phyloP scores from a whole-genome alignment of 2,888 invertebrate species.

The Tenthredo scrophulariae region DNA sequence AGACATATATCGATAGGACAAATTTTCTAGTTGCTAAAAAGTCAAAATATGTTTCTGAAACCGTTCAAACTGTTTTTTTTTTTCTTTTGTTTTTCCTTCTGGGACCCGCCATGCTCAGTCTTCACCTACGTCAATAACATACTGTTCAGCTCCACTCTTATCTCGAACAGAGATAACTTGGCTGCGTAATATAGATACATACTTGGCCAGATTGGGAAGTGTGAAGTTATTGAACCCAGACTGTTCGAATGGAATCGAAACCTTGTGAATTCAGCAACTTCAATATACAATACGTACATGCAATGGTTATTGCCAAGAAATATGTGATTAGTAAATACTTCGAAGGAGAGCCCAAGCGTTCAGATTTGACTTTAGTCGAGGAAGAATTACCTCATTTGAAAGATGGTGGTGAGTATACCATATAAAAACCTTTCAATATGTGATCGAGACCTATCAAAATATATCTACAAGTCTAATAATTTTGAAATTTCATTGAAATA shows the following conservation, averaged over 20 bases:
- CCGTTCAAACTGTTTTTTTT: too few relatives aligned
- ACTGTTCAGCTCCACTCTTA: too few relatives aligned
- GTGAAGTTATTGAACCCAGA: too few relatives aligned
- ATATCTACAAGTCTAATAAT: not conserved
- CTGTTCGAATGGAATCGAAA: too few relatives aligned
- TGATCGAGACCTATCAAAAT: not conserved
- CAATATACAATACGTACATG: slow-evolving; percentile 22
- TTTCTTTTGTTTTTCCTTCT: too few relatives aligned
- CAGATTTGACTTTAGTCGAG: slow-evolving; percentile 84
- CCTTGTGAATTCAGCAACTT: not conserved
- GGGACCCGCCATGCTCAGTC: not conserved
- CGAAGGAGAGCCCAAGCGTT: slow-evolving; percentile 83
- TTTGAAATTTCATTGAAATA: not conserved
- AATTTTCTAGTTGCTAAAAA: too few relatives aligned
- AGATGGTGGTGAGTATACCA: slow-evolving; percentile 82
- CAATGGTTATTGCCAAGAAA: slow-evolving; percentile 82
- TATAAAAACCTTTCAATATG: not conserved
- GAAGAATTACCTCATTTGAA: slow-evolving; percentile 84
- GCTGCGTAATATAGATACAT: too few relatives aligned
- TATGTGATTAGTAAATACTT: slow-evolving; percentile 85
- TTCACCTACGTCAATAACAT: too few relatives aligned
- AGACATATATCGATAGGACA: too few relatives aligned
- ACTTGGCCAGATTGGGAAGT: too few relatives aligned
- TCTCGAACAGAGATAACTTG: too few relatives aligned
- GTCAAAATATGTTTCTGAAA: too few relatives aligned